phyloP scores from a whole-genome alignment of 2,797 vertebrate species.

The Labeo calbasu region DNA sequence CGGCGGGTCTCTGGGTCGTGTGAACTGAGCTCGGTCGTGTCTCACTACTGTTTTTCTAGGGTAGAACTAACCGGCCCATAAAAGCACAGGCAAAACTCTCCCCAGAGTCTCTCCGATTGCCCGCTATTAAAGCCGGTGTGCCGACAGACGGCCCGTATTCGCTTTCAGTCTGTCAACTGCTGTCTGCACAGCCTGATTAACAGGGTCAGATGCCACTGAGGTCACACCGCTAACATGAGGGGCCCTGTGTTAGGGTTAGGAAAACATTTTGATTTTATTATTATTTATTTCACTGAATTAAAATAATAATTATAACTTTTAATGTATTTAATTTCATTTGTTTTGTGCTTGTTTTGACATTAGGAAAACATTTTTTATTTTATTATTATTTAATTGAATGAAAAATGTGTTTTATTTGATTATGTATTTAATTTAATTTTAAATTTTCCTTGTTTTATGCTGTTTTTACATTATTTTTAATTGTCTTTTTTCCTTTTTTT shows the following conservation, averaged over 20 bases:
- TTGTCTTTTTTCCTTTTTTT: background rate
- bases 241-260: background rate
- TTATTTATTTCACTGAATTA: background rate
- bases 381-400: background rate
- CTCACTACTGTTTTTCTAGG: constrained; percentile 35
- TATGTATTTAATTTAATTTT: no score
- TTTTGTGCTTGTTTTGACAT: background rate
- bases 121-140: constrained; percentile 18
- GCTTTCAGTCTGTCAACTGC: constrained; percentile 33
- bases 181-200: constrained; percentile 59
- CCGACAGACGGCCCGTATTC: constrained; percentile 14
- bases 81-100: constrained; percentile 11
- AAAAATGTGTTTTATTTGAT: no score
- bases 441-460: background rate
- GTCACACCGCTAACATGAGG: constrained; percentile 17
- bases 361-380: background rate
- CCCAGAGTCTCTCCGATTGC: constrained; percentile 11
- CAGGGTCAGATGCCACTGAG: constrained; percentile 38
- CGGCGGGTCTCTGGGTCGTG: background rate
- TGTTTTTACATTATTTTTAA: background rate
- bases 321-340: background rate
- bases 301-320: background rate
- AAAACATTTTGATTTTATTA: background rate
- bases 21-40: constrained; percentile 10
- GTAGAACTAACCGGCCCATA: background rate